Evolutionary conservation across 2,888 invertebrate genomes (phyloP), one percentile per base, ranked within the genome.

Genomic region (Tetragonula carbonaria): DNA sequence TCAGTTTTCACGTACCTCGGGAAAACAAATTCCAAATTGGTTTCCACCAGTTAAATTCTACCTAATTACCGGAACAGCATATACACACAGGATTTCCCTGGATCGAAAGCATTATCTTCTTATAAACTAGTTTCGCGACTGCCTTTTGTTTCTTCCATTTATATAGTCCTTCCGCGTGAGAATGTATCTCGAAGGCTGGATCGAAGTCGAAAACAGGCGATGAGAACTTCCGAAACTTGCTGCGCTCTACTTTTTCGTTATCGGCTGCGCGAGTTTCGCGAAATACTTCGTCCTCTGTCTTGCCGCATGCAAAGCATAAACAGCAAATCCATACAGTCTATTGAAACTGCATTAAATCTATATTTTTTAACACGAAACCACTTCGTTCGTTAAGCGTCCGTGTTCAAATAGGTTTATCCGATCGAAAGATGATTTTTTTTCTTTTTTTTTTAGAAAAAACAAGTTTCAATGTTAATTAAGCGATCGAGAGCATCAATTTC

Each of bases 171-270:
- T 72, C 23, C 59, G 5, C 50, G 28, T 13, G 63, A 11, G 57
- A 67, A 23, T 28, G 28, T 28, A 79, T 51, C 51, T 23, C 38
- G 63, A 28, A 21, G 16, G 4, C 38, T 23, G 66, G n/a, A 67
- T 21, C 21, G 51, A 14, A 23, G 50, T 38, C 50, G 66, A 51
- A 28, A 50, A 21, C 50, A 57, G 14, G 18, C 45, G 21, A n/a
- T 18, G 23, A 74, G 51, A 50, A 75, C n/a, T 50, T 13, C 28
- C 23, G 38, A n/a, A 78, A 77, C 72, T 80, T 80, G 66, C 59
- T 28, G 1, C 53, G 53, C 71, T 76, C 72, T 59, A 59, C 38
- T 5, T 77, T 72, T 72, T 66, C 76, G 50, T 57, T 21, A 13
- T n/a, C 57, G 57, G 50, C n/a, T 45, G 53, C 33, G 80, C 28